Conservation (phyloP, 2,888 invertebrate genomes). For the Brachyopa scutellaris region DNA sequence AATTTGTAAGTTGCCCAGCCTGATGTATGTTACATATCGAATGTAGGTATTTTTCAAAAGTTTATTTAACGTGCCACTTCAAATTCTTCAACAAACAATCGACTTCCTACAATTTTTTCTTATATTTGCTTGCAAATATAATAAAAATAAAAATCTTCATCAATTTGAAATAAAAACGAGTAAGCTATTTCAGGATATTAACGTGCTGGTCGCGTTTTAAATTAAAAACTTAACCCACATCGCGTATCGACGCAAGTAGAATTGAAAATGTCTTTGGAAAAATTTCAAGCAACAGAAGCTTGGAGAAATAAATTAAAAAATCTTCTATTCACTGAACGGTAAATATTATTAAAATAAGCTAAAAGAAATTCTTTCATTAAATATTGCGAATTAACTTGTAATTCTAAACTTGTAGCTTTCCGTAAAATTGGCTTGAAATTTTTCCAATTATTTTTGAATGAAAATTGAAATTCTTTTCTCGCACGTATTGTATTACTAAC, state of each 20-base stretch:
- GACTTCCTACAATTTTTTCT: background rate
- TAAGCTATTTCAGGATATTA: conserved; percentile 13
- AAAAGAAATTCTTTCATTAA: conserved; percentile 6
- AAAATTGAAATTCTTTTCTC: background rate
- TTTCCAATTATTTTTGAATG: conserved; percentile 63
- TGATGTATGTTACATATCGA: conserved; percentile 5
- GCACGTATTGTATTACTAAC: background rate
- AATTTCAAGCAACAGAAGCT: conserved; percentile 78
- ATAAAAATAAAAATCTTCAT: background rate
- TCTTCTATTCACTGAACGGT: conserved; percentile 78
- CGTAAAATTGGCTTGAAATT: conserved; percentile 69
- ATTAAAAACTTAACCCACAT: background rate
- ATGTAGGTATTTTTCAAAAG: conserved; percentile 41
- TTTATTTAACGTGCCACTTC: conserved; percentile 17
- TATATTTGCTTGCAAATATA: background rate
- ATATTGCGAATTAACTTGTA: background rate
- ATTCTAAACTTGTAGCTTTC: background rate
- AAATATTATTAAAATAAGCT: conserved; percentile 73
- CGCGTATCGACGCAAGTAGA: conserved; percentile 27
- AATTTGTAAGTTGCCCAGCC: conserved; percentile 18
- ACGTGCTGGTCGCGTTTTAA: conserved; percentile 43
- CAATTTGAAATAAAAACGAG: conserved; percentile 1
- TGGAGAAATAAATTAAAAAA: conserved; percentile 78
- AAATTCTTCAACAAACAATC: background rate
- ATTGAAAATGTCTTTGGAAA: conserved; percentile 78